phyloP scores from a whole-genome alignment of 2,888 invertebrate genomes.

The Icerya purchasi region DNA sequence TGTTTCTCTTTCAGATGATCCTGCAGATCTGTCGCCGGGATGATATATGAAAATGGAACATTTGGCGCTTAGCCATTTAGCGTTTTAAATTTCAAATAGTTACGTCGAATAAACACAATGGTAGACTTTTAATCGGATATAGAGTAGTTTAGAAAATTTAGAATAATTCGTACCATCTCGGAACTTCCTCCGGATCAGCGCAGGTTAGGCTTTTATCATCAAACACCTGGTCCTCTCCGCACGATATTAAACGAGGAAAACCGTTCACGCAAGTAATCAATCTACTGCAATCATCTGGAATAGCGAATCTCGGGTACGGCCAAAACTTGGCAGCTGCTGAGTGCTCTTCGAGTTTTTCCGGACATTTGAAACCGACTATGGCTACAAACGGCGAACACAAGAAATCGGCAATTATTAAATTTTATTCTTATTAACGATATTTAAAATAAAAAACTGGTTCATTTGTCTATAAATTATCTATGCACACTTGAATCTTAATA shows the following conservation, averaged over 20 bases:
- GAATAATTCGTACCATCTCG: conserved; percentile 8
- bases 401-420: neutral
- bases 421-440: neutral
- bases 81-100: too few species aligned
- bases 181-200: conserved; percentile 41
- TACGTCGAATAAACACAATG: too few species aligned
- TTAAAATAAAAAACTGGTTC: neutral
- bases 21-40: too few species aligned
- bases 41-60: too few species aligned
- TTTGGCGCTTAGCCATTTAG: too few species aligned
- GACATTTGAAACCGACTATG: conserved; percentile 80
- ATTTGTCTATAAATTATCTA: neutral
- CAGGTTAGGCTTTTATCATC: conserved; percentile 65
- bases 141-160: neutral
- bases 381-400: too few species aligned
- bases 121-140: neutral
- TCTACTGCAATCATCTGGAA: conserved; percentile 65
- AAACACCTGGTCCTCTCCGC: conserved; percentile 70
- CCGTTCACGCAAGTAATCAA: conserved; percentile 81
- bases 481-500: too few species aligned
- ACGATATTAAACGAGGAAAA: conserved; percentile 64
- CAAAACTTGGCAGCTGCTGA: conserved; percentile 70
- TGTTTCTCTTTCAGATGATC: too few species aligned
- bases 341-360: conserved; percentile 57
- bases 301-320: conserved; percentile 78